Evolutionary conservation across 2,797 vertebrate genomes (phyloP).

Genomic region (Menidia menidia): DNA sequence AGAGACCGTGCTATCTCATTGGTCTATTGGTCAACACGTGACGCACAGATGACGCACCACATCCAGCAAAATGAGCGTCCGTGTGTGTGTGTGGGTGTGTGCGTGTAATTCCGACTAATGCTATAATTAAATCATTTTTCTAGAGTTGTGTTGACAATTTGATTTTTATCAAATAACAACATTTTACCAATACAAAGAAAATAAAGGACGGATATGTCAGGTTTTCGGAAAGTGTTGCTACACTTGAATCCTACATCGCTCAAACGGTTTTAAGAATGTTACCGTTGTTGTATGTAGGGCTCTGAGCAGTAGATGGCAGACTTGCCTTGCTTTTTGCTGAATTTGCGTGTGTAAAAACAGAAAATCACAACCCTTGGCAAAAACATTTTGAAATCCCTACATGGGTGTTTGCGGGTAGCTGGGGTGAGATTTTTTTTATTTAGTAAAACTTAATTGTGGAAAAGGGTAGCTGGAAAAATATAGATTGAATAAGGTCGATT

Average conservation of each 20-base stretch:
- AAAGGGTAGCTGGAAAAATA: too few species aligned
- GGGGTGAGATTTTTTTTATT: too few species aligned
- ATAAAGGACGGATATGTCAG: accelerated
- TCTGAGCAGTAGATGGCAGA: conserved; percentile 55
- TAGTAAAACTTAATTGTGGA: too few species aligned
- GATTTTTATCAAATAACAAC: too few species aligned
- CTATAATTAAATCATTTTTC: not conserved
- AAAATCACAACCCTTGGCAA: too few species aligned
- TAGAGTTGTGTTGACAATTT: not conserved
- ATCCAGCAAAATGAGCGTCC: not conserved
- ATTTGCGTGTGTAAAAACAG: too few species aligned
- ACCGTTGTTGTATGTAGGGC: not conserved
- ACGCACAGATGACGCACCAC: not conserved
- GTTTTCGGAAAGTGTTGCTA: not conserved
- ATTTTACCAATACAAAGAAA: not conserved
- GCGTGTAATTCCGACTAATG: too few species aligned
- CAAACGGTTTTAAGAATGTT: not conserved
- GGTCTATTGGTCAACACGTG: conserved; percentile 52
- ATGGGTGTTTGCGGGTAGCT: too few species aligned
- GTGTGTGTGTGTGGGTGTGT: too few species aligned
- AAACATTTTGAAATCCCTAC: too few species aligned
- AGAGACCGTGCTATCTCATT: conserved; percentile 56
- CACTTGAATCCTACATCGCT: not conserved
- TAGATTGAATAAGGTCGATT: too few species aligned
- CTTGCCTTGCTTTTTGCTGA: conserved; percentile 22